phyloP scores from a whole-genome alignment of 2,888 invertebrate species.

The Podabrus alpinus region DNA sequence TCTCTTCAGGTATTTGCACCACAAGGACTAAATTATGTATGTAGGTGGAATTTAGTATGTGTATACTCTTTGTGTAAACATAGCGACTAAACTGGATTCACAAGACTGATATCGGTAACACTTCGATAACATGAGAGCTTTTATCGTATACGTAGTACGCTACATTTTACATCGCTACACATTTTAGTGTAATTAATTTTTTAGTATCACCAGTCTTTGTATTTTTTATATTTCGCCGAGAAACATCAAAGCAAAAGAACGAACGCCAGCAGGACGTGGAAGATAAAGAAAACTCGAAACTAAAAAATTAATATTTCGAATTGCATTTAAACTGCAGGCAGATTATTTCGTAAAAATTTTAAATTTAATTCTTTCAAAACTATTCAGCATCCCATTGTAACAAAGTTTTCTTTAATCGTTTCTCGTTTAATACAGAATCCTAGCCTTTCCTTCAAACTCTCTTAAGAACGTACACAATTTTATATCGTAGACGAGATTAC shows the following conservation, averaged over 20 bases:
- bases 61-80: neutral
- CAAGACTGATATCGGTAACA: neutral
- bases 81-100: neutral
- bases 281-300: too few relatives aligned
- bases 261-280: neutral
- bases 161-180: neutral
- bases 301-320: neutral
- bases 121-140: neutral
- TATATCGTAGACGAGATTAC: constrained; percentile 7
- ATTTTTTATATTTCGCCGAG: neutral
- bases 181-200: neutral
- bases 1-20: neutral
- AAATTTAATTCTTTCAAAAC: constrained; percentile 1
- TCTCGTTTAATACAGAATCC: neutral
- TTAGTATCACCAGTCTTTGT: neutral
- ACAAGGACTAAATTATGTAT: neutral
- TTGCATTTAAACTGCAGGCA: neutral
- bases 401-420: neutral
- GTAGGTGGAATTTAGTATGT: neutral
- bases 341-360: neutral
- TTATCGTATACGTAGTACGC: neutral
- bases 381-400: neutral
- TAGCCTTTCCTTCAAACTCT: neutral
- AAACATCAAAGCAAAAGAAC: neutral
- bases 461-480: constrained; percentile 7